Percentiles rank a stretch among this genome's conserved stretches.
These are phyloP conservation scores for Microcebus griseorufus DNA, from an alignment of 2,113 vertebrate species.

Conservation along the genomic window DNA sequence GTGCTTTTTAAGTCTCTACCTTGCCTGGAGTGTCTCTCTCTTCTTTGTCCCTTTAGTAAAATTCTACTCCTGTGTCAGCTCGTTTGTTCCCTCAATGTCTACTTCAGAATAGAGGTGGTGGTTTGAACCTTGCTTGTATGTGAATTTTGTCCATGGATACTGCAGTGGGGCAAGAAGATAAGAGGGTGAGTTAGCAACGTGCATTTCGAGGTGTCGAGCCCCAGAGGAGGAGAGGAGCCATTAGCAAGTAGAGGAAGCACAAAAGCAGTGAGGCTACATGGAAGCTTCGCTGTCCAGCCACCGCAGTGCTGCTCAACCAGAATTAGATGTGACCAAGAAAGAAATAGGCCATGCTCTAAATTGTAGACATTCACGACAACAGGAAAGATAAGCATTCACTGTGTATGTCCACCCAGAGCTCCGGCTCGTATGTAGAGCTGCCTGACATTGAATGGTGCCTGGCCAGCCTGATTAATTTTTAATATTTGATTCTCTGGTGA, in stretches of 20 bases:
- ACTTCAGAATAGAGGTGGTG: neutral
- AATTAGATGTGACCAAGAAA: neutral
- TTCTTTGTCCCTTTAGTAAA: neutral
- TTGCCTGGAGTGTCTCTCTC: neutral
- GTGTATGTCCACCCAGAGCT: neutral
- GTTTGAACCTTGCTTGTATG: neutral
- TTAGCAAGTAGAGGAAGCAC: neutral
- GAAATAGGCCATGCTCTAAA: neutral
- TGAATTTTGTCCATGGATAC: neutral
- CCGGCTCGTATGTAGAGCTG: neutral
- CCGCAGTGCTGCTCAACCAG: neutral
- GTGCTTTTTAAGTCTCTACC: neutral
- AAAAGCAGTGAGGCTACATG: neutral
- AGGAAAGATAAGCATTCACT: neutral
- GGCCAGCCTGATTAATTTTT: constrained; percentile 73
- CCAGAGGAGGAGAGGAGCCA: neutral
- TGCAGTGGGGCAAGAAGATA: neutral
- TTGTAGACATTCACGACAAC: neutral
- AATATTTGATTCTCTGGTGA: constrained; percentile 63
- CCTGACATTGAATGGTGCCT: constrained; percentile 39
- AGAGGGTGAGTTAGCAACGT: neutral
- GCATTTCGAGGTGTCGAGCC: neutral
- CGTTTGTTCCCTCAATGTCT: neutral
- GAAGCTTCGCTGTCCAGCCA: neutral
- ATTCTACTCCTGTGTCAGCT: neutral